These are phyloP conservation scores for Scolopax bukidnonensis DNA, from an alignment of 2,797 vertebrate genomes.

Conservation along the genomic window DNA sequence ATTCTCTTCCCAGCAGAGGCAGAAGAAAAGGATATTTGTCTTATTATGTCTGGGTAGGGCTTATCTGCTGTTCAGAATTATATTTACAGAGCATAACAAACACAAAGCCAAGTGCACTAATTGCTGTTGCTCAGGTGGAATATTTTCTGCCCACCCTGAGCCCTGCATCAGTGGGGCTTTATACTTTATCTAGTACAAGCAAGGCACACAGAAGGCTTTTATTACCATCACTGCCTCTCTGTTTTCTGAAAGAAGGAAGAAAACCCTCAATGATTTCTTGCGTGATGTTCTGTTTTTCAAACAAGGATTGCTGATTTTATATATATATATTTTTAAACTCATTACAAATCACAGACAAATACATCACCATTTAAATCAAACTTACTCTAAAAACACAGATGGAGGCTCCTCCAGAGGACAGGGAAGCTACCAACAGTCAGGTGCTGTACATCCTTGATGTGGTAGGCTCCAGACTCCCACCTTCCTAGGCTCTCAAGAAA, in stretches of 20 bases:
- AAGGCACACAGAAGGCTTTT: background rate
- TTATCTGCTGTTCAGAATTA: constrained; percentile 28
- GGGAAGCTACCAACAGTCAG: background rate
- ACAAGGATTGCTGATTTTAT: background rate
- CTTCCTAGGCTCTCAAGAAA: background rate
- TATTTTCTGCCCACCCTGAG: background rate
- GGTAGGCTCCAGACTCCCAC: background rate
- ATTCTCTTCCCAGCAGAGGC: constrained; percentile 25
- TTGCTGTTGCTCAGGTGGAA: constrained; percentile 55
- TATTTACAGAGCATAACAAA: constrained; percentile 16
- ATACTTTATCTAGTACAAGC: background rate
- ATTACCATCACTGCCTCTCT: background rate
- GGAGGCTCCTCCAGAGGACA: background rate
- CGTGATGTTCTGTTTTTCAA: background rate
- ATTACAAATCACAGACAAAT: background rate
- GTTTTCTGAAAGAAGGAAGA: constrained; percentile 12
- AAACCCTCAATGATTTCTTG: background rate
- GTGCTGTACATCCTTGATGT: background rate
- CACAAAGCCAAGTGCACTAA: constrained; percentile 31
- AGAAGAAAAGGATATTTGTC: background rate
- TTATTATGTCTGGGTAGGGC: background rate
- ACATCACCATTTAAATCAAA: background rate
- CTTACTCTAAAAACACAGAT: background rate
- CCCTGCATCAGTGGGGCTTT: background rate
- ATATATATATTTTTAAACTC: background rate